These are phyloP conservation scores for Lindbergichthys nudifrons DNA, from an alignment of 2,797 vertebrate species.

Conservation along the genomic window DNA sequence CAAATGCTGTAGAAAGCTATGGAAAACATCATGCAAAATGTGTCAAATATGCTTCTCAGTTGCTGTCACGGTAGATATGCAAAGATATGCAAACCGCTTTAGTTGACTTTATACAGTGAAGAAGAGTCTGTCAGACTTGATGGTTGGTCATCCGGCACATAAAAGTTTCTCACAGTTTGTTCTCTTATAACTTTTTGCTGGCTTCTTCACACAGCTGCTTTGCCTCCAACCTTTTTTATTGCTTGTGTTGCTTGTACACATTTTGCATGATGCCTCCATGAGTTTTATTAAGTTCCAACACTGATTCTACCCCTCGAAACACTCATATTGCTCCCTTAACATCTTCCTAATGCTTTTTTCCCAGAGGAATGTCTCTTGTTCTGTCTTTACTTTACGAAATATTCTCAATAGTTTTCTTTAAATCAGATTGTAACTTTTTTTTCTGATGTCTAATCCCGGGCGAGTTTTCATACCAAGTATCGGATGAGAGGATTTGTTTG, in stretches of 20 bases:
- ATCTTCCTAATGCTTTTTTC: not conserved
- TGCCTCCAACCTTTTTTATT: not conserved
- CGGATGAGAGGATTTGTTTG: constrained; percentile 6
- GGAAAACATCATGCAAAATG: not conserved
- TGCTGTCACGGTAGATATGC: not conserved
- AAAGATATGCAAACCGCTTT: not conserved
- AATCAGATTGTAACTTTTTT: constrained; percentile 18
- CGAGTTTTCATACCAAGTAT: not conserved
- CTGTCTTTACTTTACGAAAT: not conserved
- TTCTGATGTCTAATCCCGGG: constrained; percentile 1
- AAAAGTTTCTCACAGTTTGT: not conserved
- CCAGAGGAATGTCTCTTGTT: not conserved
- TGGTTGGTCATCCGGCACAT: not conserved
- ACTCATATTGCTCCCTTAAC: constrained; percentile 9
- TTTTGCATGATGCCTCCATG: constrained; percentile 8
- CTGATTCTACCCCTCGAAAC: constrained; percentile 3
- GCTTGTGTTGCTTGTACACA: constrained; percentile 6
- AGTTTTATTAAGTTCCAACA: constrained; percentile 4
- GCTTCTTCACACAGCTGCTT: not conserved
- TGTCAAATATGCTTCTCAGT: not conserved
- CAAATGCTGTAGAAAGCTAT: not conserved
- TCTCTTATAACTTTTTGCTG: not conserved
- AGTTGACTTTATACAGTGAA: constrained; percentile 1
- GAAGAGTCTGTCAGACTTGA: not conserved
- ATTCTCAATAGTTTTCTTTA: constrained; percentile 4